A percentile compares a stretch with the other conserved stretches of the same genome.
phyloP scores from a whole-genome alignment of 2,888 invertebrate genomes.

The Nomada lathburiana region DNA sequence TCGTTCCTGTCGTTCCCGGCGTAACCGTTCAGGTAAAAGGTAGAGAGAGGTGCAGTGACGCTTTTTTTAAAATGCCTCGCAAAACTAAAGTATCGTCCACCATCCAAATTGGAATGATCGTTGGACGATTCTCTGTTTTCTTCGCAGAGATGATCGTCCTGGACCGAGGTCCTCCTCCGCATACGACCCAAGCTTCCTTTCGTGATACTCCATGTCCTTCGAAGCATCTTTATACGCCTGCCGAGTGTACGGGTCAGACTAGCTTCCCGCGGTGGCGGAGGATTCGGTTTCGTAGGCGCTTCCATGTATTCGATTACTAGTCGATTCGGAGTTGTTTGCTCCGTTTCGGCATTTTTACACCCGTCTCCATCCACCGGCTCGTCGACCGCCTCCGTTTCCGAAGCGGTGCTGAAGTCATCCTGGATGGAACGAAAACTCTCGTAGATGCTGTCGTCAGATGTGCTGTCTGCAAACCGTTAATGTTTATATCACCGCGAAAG shows the following conservation, averaged over 20 bases:
- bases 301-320: conserved; percentile 52
- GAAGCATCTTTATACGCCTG: conserved; percentile 79
- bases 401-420: conserved; percentile 76
- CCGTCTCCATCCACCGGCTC: background rate
- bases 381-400: conserved; percentile 31
- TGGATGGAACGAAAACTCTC: conserved; percentile 78
- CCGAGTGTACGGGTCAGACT: conserved; percentile 80
- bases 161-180: conserved; percentile 73
- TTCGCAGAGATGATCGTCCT: conserved; percentile 58
- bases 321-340: background rate
- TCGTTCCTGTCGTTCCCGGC: conserved; percentile 34
- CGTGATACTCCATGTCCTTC: conserved; percentile 82
- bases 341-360: conserved; percentile 13
- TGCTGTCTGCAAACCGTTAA: conserved; percentile 67
- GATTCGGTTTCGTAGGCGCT: conserved; percentile 78
- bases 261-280: conserved; percentile 80
- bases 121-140: conserved; percentile 57
- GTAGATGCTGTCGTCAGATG: conserved; percentile 82
- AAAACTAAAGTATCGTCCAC: conserved; percentile 78
- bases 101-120: conserved; percentile 64
- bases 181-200: conserved; percentile 81
- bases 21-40: conserved; percentile 80
- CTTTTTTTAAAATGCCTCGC: conserved; percentile 78
- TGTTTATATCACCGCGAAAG: background rate
- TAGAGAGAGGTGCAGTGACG: conserved; percentile 74